Evolutionary conservation across 2,113 vertebrate genomes (phyloP).

Genomic region (Tupaia tana): DNA sequence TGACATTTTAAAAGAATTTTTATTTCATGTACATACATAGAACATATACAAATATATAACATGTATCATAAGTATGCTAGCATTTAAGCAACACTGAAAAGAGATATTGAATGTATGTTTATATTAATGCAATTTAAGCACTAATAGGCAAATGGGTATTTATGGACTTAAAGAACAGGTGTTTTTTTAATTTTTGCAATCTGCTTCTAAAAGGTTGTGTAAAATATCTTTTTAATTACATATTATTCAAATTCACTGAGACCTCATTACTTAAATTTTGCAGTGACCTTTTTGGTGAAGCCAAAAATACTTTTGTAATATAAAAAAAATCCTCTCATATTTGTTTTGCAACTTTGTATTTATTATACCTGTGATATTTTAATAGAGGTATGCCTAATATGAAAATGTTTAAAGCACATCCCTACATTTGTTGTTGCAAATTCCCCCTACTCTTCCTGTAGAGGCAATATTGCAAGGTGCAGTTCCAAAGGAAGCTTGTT

Average conservation of each 20-base stretch:
- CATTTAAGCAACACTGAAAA: background rate
- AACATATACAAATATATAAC: background rate
- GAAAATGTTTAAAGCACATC: background rate
- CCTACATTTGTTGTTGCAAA: background rate
- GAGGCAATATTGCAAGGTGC: background rate
- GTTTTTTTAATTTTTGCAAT: constrained; percentile 43
- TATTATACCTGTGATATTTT: background rate
- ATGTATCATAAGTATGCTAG: constrained; percentile 11
- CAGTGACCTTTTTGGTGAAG: background rate
- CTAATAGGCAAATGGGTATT: background rate
- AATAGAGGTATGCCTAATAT: background rate
- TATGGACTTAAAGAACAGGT: constrained; percentile 20
- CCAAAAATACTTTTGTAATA: background rate
- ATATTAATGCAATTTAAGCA: background rate
- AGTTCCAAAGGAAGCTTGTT: background rate
- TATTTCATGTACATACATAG: constrained; percentile 63
- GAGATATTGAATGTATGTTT: background rate
- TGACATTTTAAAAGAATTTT: constrained; percentile 77
- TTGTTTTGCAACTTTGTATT: background rate
- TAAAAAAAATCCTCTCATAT: background rate
- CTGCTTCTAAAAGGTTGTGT: constrained; percentile 21
- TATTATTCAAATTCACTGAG: constrained; percentile 25
- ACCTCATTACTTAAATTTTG: constrained; percentile 20
- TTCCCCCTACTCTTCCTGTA: background rate
- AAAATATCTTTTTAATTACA: background rate